Conservation (phyloP, 2,888 invertebrate species). For the Vannuccia rotundouncinata region DNA sequence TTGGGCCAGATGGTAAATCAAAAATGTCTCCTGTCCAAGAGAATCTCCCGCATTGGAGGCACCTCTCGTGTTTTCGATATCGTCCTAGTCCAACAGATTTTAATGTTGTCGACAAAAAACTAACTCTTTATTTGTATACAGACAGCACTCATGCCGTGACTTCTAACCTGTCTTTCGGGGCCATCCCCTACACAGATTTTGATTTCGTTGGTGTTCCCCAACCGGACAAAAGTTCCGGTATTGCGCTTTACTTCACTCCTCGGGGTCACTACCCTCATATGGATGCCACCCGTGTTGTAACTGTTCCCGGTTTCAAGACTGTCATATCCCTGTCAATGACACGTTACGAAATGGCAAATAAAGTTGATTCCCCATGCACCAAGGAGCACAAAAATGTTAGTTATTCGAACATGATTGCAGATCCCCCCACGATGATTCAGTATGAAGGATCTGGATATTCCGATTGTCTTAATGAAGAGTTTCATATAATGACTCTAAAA, state of each 20-base stretch:
- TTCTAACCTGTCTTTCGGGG: neutral
- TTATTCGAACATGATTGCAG: neutral
- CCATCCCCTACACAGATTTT: neutral
- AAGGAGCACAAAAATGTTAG: neutral
- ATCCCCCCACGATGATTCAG: neutral
- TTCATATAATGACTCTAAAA: conserved; percentile 1
- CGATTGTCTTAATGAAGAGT: conserved; percentile 2
- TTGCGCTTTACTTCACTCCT: neutral
- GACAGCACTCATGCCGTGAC: neutral
- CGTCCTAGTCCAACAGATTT: neutral
- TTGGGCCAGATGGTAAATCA: neutral
- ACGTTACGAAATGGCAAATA: neutral
- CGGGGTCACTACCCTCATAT: neutral
- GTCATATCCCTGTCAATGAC: neutral
- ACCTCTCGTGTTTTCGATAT: neutral
- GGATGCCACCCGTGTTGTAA: neutral
- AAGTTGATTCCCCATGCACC: neutral
- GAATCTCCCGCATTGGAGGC: neutral
- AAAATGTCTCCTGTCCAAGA: neutral
- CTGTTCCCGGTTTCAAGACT: neutral
- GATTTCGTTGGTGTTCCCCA: neutral
- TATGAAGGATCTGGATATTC: neutral
- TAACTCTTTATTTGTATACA: neutral
- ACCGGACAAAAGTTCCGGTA: conserved; percentile 1
- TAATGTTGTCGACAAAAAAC: neutral